phyloP scores from a whole-genome alignment of 2,888 invertebrate species.

The Andrena bicolor region DNA sequence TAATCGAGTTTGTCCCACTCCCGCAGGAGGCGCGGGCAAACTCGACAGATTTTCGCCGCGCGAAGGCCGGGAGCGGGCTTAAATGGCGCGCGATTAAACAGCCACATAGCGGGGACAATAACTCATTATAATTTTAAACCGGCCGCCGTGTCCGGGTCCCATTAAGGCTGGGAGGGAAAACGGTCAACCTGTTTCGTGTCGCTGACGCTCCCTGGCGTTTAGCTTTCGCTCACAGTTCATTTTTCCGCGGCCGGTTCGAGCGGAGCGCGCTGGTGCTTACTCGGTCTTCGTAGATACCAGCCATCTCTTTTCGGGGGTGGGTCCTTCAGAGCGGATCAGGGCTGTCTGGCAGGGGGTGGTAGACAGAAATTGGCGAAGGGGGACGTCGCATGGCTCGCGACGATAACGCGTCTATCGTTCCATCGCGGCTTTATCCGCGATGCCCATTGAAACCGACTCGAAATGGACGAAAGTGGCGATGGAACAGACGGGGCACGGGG shows the following conservation, averaged over 20 bases:
- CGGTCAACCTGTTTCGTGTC: slow-evolving; percentile 12
- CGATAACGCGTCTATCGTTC: slow-evolving; percentile 3
- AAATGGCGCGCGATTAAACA: slow-evolving; percentile 42
- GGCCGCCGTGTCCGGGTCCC: slow-evolving; percentile 6
- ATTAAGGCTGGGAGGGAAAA: slow-evolving; percentile 36
- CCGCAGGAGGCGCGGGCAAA: too few species aligned
- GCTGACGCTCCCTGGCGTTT: too few species aligned
- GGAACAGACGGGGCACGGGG: slow-evolving; percentile 15
- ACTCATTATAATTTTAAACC: slow-evolving; percentile 54
- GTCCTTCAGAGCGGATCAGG: too few species aligned
- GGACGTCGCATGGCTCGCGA: neutral
- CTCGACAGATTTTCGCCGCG: slow-evolving; percentile 32
- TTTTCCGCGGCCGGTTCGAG: too few species aligned
- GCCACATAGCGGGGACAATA: slow-evolving; percentile 23
- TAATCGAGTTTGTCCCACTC: too few species aligned
- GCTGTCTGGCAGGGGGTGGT: too few species aligned
- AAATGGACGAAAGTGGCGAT: slow-evolving; percentile 31
- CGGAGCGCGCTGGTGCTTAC: too few species aligned
- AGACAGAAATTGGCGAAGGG: too few species aligned
- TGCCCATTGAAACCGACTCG: neutral
- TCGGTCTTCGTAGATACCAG: too few species aligned
- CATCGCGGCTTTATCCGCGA: neutral
- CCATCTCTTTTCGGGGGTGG: too few species aligned
- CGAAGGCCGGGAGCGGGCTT: neutral
- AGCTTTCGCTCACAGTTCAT: too few species aligned